Percentiles rank a stretch among this genome's conserved stretches.
Evolutionary conservation across 2,113 vertebrate genomes (phyloP).

Genomic region (Probosciger aterrimus): DNA sequence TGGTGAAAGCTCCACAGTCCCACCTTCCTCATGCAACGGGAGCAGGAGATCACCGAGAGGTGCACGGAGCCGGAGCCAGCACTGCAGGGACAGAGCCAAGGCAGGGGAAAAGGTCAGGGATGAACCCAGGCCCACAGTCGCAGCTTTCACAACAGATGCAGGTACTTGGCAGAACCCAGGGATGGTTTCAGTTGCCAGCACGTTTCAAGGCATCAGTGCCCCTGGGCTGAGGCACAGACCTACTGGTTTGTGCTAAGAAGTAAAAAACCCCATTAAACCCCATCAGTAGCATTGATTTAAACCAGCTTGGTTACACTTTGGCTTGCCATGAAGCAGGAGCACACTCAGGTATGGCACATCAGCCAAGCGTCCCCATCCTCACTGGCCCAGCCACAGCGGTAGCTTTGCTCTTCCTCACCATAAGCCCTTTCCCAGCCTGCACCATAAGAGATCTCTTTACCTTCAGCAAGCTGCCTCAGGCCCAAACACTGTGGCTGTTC

Average conservation of each 20-base stretch:
- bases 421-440: neutral
- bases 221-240: neutral
- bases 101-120: neutral
- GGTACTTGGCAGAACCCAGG: neutral
- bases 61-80: constrained; percentile 67
- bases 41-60: constrained; percentile 85
- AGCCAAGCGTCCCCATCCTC: rapidly evolving
- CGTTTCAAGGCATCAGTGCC: neutral
- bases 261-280: neutral
- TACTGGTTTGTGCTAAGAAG: neutral
- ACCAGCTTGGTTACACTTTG: rapidly evolving
- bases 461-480: neutral
- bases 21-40: constrained; percentile 89
- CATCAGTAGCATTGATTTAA: rapidly evolving
- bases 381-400: neutral
- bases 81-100: constrained; percentile 52
- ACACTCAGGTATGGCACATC: rapidly evolving
- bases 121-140: rapidly evolving
- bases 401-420: neutral
- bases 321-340: neutral
- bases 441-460: neutral
- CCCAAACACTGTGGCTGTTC: neutral
- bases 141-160: neutral
- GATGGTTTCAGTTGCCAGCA: neutral
- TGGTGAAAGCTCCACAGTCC: constrained; percentile 93